These are phyloP conservation scores for Heliothis virescens DNA, from an alignment of 1,140 invertebrate genomes.

Conservation along the genomic window DNA sequence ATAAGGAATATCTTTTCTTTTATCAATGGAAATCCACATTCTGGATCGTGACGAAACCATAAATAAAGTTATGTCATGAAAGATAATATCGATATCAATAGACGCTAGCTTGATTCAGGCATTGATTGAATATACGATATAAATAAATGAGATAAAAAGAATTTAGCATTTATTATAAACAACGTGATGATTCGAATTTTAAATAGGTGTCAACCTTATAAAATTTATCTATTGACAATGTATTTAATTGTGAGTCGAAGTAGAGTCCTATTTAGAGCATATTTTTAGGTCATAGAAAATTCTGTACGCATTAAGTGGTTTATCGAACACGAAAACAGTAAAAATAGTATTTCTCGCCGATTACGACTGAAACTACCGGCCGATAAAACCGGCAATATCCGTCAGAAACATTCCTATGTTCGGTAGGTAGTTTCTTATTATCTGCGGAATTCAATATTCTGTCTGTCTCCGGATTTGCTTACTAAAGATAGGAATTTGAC, in stretches of 20 bases:
- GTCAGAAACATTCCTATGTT: not conserved
- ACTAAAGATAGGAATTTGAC: too few relatives aligned
- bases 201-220: too few relatives aligned
- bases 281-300: too few relatives aligned
- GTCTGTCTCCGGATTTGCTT: too few relatives aligned
- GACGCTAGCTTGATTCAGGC: not conserved
- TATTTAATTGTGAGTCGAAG: too few relatives aligned
- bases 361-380: not conserved
- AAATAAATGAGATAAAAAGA: not conserved
- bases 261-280: too few relatives aligned
- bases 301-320: too few relatives aligned
- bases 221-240: too few relatives aligned
- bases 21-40: not conserved
- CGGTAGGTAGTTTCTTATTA: too few relatives aligned
- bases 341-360: not conserved
- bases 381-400: conserved; percentile 18
- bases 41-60: not conserved
- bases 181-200: not conserved
- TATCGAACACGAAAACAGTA: too few relatives aligned
- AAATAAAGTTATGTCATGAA: not conserved
- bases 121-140: conserved; percentile 1
- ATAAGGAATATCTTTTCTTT: not conserved
- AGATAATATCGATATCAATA: too few relatives aligned
- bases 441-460: too few relatives aligned
- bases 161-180: not conserved